phyloP scores from a whole-genome alignment of 2,113 vertebrate species.

The Paramormyrops kingsleyae region DNA sequence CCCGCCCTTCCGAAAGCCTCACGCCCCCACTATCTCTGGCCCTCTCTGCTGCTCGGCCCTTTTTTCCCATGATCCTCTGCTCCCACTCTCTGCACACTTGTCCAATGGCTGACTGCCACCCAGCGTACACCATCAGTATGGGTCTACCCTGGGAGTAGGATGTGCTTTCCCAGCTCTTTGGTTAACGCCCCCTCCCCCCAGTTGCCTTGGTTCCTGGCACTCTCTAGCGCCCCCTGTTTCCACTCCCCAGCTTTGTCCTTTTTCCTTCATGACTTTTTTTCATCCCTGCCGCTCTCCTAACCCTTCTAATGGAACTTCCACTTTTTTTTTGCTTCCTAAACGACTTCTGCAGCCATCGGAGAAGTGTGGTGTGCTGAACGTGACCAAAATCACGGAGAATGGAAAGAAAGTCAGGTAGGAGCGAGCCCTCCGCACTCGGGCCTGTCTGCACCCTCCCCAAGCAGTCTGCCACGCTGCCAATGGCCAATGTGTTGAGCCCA shows the following conservation, averaged over 20 bases:
- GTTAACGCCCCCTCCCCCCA: background rate
- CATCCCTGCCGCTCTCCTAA: background rate
- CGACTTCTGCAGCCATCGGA: constrained; percentile 72
- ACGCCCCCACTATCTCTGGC: background rate
- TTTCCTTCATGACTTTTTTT: background rate
- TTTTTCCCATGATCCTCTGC: constrained; percentile 8
- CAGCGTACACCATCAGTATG: background rate
- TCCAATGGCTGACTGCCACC: background rate
- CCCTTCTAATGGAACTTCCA: background rate
- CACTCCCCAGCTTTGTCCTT: background rate
- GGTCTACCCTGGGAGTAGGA: background rate
- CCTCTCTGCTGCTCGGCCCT: background rate
- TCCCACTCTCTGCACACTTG: background rate
- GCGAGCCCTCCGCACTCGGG: background rate
- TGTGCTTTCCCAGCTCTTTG: background rate
- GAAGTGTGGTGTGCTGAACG: constrained; percentile 83
- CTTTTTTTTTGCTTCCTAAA: background rate
- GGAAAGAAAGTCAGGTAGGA: constrained; percentile 92
- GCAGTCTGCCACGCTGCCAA: background rate
- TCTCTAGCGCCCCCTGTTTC: background rate
- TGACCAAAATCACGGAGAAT: constrained; percentile 93
- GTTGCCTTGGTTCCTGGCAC: background rate
- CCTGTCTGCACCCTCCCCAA: background rate
- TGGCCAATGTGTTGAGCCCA: background rate
- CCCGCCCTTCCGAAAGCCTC: background rate